Evolutionary conservation across 2,797 vertebrate genomes (phyloP).

Genomic region (Acrossocheilus fasciatus): DNA sequence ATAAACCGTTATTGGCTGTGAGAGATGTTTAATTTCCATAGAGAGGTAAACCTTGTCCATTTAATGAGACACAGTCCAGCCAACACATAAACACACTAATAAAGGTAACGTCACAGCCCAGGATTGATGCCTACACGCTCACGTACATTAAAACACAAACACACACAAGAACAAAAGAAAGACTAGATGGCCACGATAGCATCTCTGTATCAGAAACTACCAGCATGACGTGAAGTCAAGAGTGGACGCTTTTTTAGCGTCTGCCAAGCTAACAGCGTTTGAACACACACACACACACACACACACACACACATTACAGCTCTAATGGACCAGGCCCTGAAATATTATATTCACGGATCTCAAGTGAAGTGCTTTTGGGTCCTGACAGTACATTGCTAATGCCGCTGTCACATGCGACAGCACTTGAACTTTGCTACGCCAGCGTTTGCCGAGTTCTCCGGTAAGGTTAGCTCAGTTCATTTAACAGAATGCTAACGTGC

Average conservation of each 20-base stretch:
- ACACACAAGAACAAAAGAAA: background rate
- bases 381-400: constrained; percentile 35
- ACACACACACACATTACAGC: constrained; percentile 11
- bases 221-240: constrained; percentile 22
- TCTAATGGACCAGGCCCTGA: constrained; percentile 26
- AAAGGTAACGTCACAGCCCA: constrained; percentile 7
- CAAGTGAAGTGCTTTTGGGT: constrained; percentile 26
- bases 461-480: constrained; percentile 28
- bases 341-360: constrained; percentile 41
- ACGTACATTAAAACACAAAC: background rate
- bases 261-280: constrained; percentile 26
- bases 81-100: background rate
- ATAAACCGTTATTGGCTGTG: constrained; percentile 52
- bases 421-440: constrained; percentile 23
- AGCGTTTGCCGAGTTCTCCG: background rate
- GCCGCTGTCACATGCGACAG: constrained; percentile 25
- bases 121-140: background rate
- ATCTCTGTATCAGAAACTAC: constrained; percentile 27
- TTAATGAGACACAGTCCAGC: constrained; percentile 37
- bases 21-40: constrained; percentile 61
- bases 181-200: background rate
- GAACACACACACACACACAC: background rate
- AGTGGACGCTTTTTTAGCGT: constrained; percentile 7
- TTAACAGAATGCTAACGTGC: background rate
- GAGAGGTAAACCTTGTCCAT: constrained; percentile 44